Evolutionary conservation across 2,888 invertebrate genomes (phyloP), one percentile per base, ranked within the genome.

Genomic region (Drosophila longiperda): DNA sequence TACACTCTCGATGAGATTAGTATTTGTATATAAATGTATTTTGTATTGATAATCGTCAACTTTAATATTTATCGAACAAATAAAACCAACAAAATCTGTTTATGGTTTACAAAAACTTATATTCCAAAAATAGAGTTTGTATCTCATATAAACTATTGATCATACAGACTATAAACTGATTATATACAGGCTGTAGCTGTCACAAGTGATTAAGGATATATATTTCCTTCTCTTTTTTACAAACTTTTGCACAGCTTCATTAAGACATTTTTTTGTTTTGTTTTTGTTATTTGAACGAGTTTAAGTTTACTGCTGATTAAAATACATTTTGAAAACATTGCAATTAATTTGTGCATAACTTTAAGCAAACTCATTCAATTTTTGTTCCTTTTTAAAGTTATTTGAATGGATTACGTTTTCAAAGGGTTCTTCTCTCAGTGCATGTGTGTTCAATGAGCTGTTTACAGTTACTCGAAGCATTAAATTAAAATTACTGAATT

Each of bases 401-500:
- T 45, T 45, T 23, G 23, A 2, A 45, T 23, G 7, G 8, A 3
- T 23, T 45, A 6, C 1, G 26, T 17, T 26, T 26, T 49, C 23
- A n/a, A 23, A 26, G 17, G 12, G 11, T 9, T 55, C 0, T 42
- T 57, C 15, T 42, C 32, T 4, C 32, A 57, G 72, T 67, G 45
- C 68, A 52, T 49, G 48, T 59, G 55, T 66, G 80, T 36, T 65
- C 70, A 64, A 49, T 77, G 75, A 67, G 68, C 75, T 81, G 81
- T 81, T 84, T 74, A 73, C 73, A 68, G 58, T 68, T 11, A 66
- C 53, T 66, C 54, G 45, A 55, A 64, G 65, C 78, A 87, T 83
- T 83, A 80, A 80, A 87, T 84, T 89, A 89, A 87, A 90, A 90
- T 89, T 82, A 82, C 77, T 83, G 87, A 89, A 84, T 89, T 86